A percentile compares a stretch with the other conserved stretches of the same genome.
These are phyloP conservation scores for Malurus cyaneus DNA, from an alignment of 2,113 vertebrate species.

Conservation along the genomic window DNA sequence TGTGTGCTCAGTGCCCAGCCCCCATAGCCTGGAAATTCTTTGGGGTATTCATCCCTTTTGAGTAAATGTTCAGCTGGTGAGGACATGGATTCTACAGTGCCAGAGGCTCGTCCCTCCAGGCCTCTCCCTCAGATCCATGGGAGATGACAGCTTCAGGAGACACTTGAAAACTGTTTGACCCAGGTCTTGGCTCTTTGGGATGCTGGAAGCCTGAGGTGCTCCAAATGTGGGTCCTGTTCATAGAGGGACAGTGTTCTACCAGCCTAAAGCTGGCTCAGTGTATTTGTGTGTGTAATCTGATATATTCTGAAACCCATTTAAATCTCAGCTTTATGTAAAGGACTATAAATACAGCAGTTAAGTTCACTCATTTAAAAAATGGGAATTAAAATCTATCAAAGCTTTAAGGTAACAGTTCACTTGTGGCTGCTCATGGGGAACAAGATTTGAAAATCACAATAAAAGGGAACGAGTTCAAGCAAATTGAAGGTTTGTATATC, in stretches of 20 bases:
- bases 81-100: not conserved
- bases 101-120: not conserved
- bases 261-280: not conserved
- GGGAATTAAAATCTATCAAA: not conserved
- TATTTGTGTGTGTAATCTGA: not conserved
- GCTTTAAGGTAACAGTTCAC: not conserved
- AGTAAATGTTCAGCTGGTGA: not conserved
- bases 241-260: fast-evolving
- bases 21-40: not conserved
- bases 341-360: not conserved
- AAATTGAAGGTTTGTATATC: not conserved
- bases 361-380: not conserved
- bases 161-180: not conserved
- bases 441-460: not conserved
- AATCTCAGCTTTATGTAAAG: not conserved
- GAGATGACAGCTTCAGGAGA: not conserved
- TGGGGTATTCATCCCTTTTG: not conserved
- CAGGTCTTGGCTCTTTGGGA: not conserved
- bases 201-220: not conserved
- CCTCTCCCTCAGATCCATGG: not conserved
- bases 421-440: not conserved
- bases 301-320: not conserved
- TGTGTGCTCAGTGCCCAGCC: not conserved
- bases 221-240: not conserved
- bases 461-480: not conserved